phyloP scores from a whole-genome alignment of 2,797 vertebrate genomes.

The Leucoraja ocellata region DNA sequence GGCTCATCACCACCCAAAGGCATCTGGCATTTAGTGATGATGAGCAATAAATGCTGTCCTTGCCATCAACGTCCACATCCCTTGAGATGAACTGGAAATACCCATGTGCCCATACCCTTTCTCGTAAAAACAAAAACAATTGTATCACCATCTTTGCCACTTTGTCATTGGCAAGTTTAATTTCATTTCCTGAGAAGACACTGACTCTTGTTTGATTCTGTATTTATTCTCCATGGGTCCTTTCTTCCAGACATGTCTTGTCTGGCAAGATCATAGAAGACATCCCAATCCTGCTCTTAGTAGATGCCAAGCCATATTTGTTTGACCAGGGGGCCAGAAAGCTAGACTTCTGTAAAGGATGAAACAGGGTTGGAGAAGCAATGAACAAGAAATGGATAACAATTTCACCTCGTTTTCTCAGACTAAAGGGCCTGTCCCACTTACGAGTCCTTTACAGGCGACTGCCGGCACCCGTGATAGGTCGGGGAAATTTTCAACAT shows the following conservation, averaged over 20 bases:
- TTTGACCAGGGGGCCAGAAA: neutral
- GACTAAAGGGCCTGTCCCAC: neutral
- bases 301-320: neutral
- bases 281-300: neutral
- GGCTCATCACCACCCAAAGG: too few relatives aligned
- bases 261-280: neutral
- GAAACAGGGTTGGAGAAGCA: neutral
- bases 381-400: neutral
- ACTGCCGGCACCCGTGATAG: too few relatives aligned
- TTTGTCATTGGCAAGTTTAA: neutral
- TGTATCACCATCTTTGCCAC: neutral
- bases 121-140: neutral
- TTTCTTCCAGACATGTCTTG: neutral
- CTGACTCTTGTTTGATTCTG: neutral
- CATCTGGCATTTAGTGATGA: too few relatives aligned
- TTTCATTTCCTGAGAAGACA: neutral
- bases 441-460: too few relatives aligned
- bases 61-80: too few relatives aligned
- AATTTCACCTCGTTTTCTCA: neutral
- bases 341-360: neutral
- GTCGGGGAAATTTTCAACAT: too few relatives aligned
- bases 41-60: too few relatives aligned
- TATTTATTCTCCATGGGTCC: neutral
- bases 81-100: too few relatives aligned
- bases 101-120: neutral